A percentile compares a stretch with the other conserved stretches of the same genome.
These are phyloP conservation scores for Andrena fulva DNA, from an alignment of 2,888 invertebrate genomes.

Conservation along the genomic window DNA sequence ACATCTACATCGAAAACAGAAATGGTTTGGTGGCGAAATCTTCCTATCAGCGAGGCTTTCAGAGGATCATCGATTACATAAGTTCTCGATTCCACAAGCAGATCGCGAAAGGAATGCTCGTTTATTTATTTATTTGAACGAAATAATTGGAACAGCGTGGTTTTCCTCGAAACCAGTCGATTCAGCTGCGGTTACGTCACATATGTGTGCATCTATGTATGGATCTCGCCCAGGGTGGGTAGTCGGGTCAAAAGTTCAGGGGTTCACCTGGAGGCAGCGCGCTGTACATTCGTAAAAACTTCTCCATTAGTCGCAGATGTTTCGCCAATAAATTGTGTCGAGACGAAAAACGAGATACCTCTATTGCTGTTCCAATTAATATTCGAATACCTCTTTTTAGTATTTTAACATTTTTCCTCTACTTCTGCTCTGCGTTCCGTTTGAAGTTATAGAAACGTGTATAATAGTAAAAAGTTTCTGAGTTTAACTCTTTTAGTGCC, in stretches of 20 bases:
- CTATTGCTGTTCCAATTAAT: no score
- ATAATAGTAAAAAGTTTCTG: no score
- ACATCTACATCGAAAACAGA: background rate
- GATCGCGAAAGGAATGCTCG: background rate
- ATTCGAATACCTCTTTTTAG: no score
- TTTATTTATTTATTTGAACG: slow-evolving; percentile 31
- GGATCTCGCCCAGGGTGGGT: slow-evolving; percentile 28
- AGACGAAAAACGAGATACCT: background rate
- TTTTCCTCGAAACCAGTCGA: slow-evolving; percentile 13
- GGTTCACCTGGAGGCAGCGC: slow-evolving; percentile 43
- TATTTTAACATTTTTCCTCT: no score
- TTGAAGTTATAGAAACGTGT: no score
- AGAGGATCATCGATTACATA: background rate
- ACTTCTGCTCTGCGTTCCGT: no score
- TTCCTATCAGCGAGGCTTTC: background rate
- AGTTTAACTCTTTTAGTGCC: no score
- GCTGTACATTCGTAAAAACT: background rate
- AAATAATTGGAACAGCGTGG: slow-evolving; percentile 28
- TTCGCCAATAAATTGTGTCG: slow-evolving; percentile 12
- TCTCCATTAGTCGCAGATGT: slow-evolving; percentile 8
- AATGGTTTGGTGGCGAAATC: background rate
- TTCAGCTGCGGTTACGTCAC: slow-evolving; percentile 15
- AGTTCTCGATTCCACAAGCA: background rate
- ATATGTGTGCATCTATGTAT: background rate
- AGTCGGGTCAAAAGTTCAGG: slow-evolving; percentile 57